Percentiles rank a stretch among this genome's conserved stretches.
Conservation (phyloP, 35 echinoderm and acorn worm species). For the Ophioderma brevispina region DNA sequence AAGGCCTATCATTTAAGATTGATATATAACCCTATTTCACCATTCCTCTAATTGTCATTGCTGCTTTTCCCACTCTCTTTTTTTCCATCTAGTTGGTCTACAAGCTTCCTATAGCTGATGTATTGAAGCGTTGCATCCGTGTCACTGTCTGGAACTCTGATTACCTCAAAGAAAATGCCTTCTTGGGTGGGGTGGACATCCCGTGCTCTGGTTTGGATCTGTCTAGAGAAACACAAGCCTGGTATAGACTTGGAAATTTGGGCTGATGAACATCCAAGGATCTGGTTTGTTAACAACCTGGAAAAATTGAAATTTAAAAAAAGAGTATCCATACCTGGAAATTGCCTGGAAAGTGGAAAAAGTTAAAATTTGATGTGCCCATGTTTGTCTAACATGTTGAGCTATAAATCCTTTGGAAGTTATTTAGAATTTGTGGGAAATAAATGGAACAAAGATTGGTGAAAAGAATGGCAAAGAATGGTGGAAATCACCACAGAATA, state of each 20-base stretch:
- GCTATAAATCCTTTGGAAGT: no score
- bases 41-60: neutral
- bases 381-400: no score
- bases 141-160: constrained; percentile 94
- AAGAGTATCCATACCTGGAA: no score
- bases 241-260: constrained; percentile 79
- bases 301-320: no score
- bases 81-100: constrained; percentile 62
- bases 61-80: neutral
- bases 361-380: no score
- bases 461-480: no score
- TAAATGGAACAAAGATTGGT: no score
- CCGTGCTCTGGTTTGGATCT: constrained; percentile 64
- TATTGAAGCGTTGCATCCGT: constrained; percentile 59
- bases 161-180: constrained; percentile 83
- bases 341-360: no score
- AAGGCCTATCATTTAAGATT: neutral
- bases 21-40: neutral
- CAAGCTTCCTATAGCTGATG: constrained; percentile 59
- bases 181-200: constrained; percentile 87
- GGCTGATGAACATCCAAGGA: no score
- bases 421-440: no score
- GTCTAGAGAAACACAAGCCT: constrained; percentile 52
- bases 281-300: no score
- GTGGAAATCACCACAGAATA: no score